Evolutionary conservation across 2,888 invertebrate genomes (phyloP).

Genomic region (Hyles lineata): DNA sequence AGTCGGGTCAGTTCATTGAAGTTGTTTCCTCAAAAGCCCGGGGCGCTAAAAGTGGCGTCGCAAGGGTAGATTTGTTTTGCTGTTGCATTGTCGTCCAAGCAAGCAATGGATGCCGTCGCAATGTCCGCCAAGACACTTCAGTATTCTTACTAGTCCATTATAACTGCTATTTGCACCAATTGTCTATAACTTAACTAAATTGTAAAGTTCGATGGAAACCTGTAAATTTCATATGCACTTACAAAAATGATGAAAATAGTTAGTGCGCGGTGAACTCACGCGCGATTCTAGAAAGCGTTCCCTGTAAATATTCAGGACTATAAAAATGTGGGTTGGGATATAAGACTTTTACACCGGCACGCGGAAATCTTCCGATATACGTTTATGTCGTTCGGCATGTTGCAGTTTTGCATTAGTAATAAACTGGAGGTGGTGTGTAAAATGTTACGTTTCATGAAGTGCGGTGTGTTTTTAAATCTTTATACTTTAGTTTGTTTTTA

Average conservation of each 20-base stretch:
- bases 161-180: too few species aligned
- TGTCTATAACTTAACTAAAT: too few species aligned
- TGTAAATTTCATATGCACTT: not conserved
- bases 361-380: slow-evolving; percentile 54
- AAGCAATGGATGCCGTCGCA: too few species aligned
- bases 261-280: slow-evolving; percentile 67
- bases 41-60: too few species aligned
- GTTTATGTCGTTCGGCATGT: slow-evolving; percentile 34
- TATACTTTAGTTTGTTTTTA: too few species aligned
- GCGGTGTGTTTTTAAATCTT: not conserved
- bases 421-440: slow-evolving; percentile 8
- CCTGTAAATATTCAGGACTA: slow-evolving; percentile 75
- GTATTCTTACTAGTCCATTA: too few species aligned
- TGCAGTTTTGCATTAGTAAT: slow-evolving; percentile 27
- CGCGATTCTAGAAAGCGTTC: slow-evolving; percentile 71
- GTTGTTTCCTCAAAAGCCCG: too few species aligned
- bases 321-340: slow-evolving; percentile 76
- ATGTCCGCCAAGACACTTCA: too few species aligned
- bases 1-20: too few species aligned
- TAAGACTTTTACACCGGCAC: slow-evolving; percentile 70
- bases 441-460: slow-evolving; percentile 13
- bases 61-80: too few species aligned
- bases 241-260: slow-evolving; percentile 63
- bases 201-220: too few species aligned
- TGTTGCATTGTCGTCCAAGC: too few species aligned